Percentiles rank a stretch among this genome's conserved stretches.
These are phyloP conservation scores for Lomographa bimaculata DNA, from an alignment of 2,888 invertebrate species.

Conservation along the genomic window DNA sequence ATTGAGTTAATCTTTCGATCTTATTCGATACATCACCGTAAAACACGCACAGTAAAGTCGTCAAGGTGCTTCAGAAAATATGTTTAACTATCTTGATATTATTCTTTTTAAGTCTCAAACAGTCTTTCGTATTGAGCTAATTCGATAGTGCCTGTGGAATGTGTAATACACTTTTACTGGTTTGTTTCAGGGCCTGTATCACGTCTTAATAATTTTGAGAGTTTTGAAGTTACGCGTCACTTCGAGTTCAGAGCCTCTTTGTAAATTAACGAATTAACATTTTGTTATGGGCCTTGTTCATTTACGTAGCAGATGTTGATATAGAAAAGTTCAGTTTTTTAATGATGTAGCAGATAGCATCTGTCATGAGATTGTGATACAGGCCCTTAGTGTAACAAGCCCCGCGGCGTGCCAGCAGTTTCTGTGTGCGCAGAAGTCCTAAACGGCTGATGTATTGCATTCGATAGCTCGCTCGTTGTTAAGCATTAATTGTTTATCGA, in stretches of 20 bases:
- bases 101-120: slow-evolving; percentile 70
- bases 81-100: slow-evolving; percentile 65
- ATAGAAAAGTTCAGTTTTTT: too few species aligned
- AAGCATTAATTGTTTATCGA: slow-evolving; percentile 70
- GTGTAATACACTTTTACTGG: slow-evolving; percentile 56
- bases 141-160: slow-evolving; percentile 76
- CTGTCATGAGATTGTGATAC: too few species aligned
- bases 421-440: slow-evolving; percentile 77
- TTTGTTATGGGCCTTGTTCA: too few species aligned
- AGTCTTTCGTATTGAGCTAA: slow-evolving; percentile 81
- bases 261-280: too few species aligned
- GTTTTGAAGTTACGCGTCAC: too few species aligned
- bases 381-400: too few species aligned
- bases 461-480: slow-evolving; percentile 72
- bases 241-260: too few species aligned
- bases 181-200: too few species aligned
- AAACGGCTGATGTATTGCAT: slow-evolving; percentile 56
- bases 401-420: slow-evolving; percentile 31
- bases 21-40: slow-evolving; percentile 77
- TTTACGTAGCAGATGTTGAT: too few species aligned
- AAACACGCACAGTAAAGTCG: slow-evolving; percentile 75
- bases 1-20: slow-evolving; percentile 79
- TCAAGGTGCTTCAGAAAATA: slow-evolving; percentile 80
- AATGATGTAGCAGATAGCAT: too few species aligned
- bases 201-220: too few species aligned